These are phyloP conservation scores for Alligator mississippiensis DNA, from an alignment of 2,113 vertebrate genomes.

Conservation along the genomic window DNA sequence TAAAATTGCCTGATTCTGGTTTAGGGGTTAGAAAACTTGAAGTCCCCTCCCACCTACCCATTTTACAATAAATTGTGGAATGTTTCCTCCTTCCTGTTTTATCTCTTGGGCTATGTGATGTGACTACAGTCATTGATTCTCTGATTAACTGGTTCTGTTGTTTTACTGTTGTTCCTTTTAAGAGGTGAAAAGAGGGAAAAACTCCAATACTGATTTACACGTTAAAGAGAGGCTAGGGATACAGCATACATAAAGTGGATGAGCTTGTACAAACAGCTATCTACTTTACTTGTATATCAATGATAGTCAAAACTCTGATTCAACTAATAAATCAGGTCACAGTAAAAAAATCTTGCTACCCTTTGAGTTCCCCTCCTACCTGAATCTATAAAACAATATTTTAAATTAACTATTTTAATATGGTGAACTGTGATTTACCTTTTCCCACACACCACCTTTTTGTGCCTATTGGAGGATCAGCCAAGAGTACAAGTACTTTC, in stretches of 20 bases:
- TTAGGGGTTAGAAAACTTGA: not conserved
- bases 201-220: not conserved
- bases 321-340: not conserved
- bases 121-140: not conserved
- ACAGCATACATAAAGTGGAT: not conserved
- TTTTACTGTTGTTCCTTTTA: not conserved
- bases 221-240: not conserved
- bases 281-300: not conserved
- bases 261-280: not conserved
- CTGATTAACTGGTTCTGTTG: not conserved
- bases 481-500: rapidly evolving
- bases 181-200: not conserved
- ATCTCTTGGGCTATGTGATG: not conserved
- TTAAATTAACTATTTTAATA: not conserved
- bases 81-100: no score
- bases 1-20: not conserved
- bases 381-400: not conserved
- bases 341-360: not conserved
- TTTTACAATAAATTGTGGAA: not conserved
- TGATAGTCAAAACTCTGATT: not conserved
- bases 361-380: not conserved
- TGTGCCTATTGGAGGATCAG: not conserved
- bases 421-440: not conserved
- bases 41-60: no score
- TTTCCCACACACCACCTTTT: not conserved